phyloP scores from a whole-genome alignment of 2,113 vertebrate genomes.

The Microcebus griseorufus region DNA sequence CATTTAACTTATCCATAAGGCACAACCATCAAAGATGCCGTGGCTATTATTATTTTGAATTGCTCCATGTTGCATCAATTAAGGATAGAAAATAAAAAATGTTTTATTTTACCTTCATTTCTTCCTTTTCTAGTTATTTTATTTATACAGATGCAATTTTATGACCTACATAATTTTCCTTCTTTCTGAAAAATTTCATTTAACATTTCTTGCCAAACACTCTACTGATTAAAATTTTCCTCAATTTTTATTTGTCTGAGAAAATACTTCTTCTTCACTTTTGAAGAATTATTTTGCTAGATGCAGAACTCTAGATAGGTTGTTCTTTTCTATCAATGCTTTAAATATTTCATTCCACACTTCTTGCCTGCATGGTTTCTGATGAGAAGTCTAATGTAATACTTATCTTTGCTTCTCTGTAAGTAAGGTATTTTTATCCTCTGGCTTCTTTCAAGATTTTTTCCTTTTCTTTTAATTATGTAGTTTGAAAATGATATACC shows the following conservation, averaged over 20 bases:
- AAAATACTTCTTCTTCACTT: background rate
- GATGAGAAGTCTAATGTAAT: background rate
- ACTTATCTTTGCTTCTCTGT: background rate
- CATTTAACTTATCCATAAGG: background rate
- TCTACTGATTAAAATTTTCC: background rate
- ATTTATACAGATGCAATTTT: background rate
- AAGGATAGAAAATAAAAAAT: background rate
- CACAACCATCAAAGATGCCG: background rate
- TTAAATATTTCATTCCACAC: background rate
- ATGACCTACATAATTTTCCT: background rate
- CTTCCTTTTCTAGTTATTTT: background rate
- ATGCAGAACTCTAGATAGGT: background rate
- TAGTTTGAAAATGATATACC: background rate
- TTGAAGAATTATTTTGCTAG: background rate
- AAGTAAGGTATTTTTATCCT: background rate
- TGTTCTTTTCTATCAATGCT: background rate
- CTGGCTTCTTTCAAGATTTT: background rate
- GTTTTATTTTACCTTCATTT: background rate
- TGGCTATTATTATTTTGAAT: background rate
- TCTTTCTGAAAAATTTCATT: background rate
- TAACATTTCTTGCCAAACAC: background rate
- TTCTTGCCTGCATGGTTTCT: background rate
- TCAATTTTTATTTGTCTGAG: background rate
- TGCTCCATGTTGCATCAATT: background rate
- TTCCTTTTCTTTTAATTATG: background rate